Conservation (phyloP, 2,797 vertebrate genomes). For the Onychomys arenicola region DNA sequence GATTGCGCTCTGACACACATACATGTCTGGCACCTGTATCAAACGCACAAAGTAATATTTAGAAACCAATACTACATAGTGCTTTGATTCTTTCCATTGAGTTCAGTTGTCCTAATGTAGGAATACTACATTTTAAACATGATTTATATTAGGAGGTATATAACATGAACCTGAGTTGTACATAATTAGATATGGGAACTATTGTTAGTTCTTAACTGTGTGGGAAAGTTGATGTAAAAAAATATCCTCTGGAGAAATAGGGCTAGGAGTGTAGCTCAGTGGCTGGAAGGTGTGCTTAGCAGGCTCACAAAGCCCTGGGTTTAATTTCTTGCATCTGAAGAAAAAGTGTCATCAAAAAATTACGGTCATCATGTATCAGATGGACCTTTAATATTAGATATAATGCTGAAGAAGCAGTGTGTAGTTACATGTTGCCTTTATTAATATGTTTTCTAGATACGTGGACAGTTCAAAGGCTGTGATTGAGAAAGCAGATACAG, state of each 20-base stretch:
- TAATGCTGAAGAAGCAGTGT: background rate
- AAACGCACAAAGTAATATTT: background rate
- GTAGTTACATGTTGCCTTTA: background rate
- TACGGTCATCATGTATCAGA: background rate
- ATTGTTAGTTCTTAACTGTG: slow-evolving; percentile 24
- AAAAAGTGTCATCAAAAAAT: background rate
- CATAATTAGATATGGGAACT: slow-evolving; percentile 10
- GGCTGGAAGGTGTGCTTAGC: background rate
- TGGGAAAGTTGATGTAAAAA: background rate
- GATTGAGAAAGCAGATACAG: slow-evolving; percentile 85
- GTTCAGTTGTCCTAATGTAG: background rate
- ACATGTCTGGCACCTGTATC: background rate
- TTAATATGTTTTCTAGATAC: slow-evolving; percentile 89
- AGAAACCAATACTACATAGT: background rate
- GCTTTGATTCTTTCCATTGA: background rate
- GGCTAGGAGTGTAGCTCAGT: background rate
- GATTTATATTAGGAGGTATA: background rate
- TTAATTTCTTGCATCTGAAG: background rate
- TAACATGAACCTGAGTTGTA: background rate
- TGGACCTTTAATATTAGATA: background rate
- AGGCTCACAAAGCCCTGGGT: background rate
- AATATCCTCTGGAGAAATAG: background rate
- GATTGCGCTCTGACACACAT: background rate
- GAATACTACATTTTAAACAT: background rate
- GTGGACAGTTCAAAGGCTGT: slow-evolving; percentile 91